Base-by-base conservation (phyloP, 2,888 invertebrate genomes). In the Antheraea assamensis region DNA sequence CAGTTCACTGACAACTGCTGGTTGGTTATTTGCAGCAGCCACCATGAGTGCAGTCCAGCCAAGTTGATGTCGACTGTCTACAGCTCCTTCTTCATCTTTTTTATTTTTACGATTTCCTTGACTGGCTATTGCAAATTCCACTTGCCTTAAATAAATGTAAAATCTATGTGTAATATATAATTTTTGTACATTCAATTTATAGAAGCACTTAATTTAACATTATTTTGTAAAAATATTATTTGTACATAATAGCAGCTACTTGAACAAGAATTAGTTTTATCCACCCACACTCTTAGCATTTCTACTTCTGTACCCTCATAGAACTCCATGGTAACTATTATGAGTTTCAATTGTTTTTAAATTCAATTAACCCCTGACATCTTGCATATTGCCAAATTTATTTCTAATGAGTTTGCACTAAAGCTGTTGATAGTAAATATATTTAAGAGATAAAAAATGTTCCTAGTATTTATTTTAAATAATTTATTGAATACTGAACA, bases 31-130 rank as follows among this genome's bases (percentile, higher is more conserved):
- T 58, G 98, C 97, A 17, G 97, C 97, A 55, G 98, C 98, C 71
- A 96, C 96, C 92, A 98, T 98, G 52, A 98, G 93, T 42, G 98
- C 96, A 21, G 98, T 98, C 98, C 98, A 98, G 72, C 98, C 98
- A 71, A 98, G 93, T 42, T 94, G 82, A 92, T 98, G 98, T 21
- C 97, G 95, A 71, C 90, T 86, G 92, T 98, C 97, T 0, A 97
- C 95, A 82, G 96, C 95, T 21, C 95, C 95, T 17, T 93, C 85
- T 17, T 74, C 80, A 10, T 80, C 82, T 2, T 74, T 73, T 3
- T 78, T 79, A 35, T 78, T 78, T 7, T 74, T 75, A 52, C 76
- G 78, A 24, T 78, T 74, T 7, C 76, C 80, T 24, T 75, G 78
- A 5, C 47, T 74, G 2, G 77, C 64, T 68, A 71, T 77, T 19